Evolutionary conservation across 2,797 vertebrate species (phyloP).

Genomic region (Urosaurus nigricauda): DNA sequence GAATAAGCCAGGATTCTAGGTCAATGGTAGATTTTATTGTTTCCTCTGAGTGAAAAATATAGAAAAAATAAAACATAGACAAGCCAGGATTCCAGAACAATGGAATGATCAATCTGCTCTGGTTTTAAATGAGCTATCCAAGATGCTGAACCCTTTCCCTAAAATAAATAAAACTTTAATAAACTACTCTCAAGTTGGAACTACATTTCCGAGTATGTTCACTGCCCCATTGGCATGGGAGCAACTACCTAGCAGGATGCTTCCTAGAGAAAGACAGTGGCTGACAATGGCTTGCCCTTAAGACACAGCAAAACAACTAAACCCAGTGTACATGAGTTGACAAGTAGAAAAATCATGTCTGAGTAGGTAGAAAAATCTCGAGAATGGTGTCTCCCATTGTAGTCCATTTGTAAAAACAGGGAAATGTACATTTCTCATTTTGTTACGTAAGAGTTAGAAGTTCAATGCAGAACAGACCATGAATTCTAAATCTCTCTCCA

Average conservation of each 20-base stretch:
- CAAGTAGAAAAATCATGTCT: not conserved
- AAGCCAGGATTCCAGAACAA: no score
- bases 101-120: no score
- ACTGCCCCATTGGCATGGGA: no score
- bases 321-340: no score
- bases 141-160: no score
- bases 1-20: not conserved
- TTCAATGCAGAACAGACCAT: not conserved
- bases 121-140: no score
- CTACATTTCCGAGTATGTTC: no score
- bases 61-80: no score
- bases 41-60: slow-evolving; percentile 7
- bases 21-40: not conserved
- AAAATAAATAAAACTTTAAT: no score
- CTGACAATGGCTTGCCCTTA: not conserved
- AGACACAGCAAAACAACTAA: not conserved
- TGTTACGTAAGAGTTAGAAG: not conserved
- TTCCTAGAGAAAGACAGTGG: not conserved
- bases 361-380: not conserved
- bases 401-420: not conserved
- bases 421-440: not conserved
- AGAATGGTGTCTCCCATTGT: not conserved
- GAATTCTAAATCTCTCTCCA: not conserved
- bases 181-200: no score
- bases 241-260: not conserved